Conservation (phyloP, 2,888 invertebrate species). For the Mimumesa dahlbomi region DNA sequence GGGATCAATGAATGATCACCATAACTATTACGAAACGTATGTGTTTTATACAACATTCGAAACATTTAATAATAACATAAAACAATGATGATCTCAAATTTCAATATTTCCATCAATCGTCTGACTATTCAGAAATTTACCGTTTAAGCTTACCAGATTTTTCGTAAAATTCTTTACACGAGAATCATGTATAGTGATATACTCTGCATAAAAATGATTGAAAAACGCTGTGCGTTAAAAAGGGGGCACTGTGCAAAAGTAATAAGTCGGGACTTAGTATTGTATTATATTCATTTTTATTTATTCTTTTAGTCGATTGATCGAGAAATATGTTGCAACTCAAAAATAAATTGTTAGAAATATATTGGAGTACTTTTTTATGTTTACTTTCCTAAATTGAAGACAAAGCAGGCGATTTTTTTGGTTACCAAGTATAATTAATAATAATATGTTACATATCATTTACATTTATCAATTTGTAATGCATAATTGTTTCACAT, state of each 20-base stretch:
- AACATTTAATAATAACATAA: no score
- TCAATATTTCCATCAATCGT: no score
- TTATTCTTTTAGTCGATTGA: conserved; percentile 25
- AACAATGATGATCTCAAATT: no score
- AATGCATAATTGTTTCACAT: conserved; percentile 10
- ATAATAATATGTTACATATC: conserved; percentile 21
- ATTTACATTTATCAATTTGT: conserved; percentile 8
- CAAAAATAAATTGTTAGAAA: conserved; percentile 17
- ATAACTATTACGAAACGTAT: no score
- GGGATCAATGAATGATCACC: no score
- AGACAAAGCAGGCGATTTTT: background rate
- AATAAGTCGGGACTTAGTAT: conserved; percentile 8
- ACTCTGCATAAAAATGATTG: no score
- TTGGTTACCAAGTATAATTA: conserved; percentile 44
- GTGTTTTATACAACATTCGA: no score
- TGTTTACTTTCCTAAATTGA: conserved; percentile 8
- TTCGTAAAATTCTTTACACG: no score
- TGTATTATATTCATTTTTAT: conserved; percentile 40
- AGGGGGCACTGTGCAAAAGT: conserved; percentile 26
- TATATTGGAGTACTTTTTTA: conserved; percentile 45
- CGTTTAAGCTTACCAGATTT: no score
- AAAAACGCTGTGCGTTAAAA: conserved; percentile 27
- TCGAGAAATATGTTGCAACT: conserved; percentile 23
- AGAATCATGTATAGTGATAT: no score
- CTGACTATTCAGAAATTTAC: no score